Conservation (phyloP, 1,140 invertebrate species). For the Melanaphis sacchari region DNA sequence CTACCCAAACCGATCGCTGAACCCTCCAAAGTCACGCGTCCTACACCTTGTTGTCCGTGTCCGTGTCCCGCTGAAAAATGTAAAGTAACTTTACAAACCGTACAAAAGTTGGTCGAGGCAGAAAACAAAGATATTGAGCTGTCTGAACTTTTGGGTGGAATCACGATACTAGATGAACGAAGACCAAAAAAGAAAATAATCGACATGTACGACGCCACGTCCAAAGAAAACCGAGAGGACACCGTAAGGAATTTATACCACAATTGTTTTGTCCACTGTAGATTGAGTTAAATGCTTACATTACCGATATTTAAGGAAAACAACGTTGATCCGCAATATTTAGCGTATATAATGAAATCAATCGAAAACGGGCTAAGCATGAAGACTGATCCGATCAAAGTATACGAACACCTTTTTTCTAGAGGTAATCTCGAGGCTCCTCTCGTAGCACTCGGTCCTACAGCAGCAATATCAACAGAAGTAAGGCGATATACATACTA, state of each 20-base stretch:
- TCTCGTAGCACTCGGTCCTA: constrained; percentile 14
- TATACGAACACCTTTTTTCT: constrained; percentile 50
- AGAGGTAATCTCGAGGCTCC: constrained; percentile 31
- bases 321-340: constrained; percentile 4
- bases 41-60: constrained; percentile 1
- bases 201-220: constrained; percentile 29
- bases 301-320: constrained; percentile 15
- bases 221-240: background rate
- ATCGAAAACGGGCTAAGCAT: constrained; percentile 35
- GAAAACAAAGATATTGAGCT: constrained; percentile 49
- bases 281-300: background rate
- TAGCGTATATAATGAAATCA: constrained; percentile 43
- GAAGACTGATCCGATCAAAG: constrained; percentile 36
- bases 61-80: constrained; percentile 38
- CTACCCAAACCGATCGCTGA: background rate
- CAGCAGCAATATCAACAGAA: constrained; percentile 27
- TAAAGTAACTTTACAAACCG: constrained; percentile 40
- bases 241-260: background rate
- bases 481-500: background rate
- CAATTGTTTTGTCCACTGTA: background rate
- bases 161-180: constrained; percentile 32
- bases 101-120: constrained; percentile 23
- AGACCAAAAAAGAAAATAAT: constrained; percentile 49
- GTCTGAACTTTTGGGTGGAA: background rate
- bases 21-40: background rate